Evolutionary conservation across 1,140 invertebrate species (phyloP).

Genomic region (Nasonia vitripennis): DNA sequence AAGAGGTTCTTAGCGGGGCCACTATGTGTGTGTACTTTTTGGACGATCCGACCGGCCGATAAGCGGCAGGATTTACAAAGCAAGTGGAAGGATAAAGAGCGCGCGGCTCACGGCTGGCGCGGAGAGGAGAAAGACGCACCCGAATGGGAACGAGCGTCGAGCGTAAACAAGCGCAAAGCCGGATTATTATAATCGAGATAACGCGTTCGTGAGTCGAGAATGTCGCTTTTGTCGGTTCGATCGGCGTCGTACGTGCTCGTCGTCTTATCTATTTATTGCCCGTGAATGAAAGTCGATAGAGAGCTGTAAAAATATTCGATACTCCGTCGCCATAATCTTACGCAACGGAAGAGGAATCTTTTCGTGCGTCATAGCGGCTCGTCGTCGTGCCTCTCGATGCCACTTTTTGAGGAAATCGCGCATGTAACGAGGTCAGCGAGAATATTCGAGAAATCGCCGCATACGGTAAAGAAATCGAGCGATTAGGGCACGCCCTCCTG

Average conservation of each 20-base stretch:
- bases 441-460: too few species aligned
- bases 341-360: not conserved
- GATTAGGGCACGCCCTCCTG: too few species aligned
- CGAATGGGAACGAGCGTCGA: conserved; percentile 21
- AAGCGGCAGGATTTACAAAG: conserved; percentile 56
- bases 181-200: conserved; percentile 70
- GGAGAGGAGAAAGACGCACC: conserved; percentile 1
- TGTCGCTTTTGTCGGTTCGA: conserved; percentile 60
- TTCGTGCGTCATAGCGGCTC: too few species aligned
- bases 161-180: conserved; percentile 65
- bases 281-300: conserved; percentile 41
- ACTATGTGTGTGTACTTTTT: conserved; percentile 22
- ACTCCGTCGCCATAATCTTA: not conserved
- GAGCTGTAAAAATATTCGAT: conserved; percentile 42
- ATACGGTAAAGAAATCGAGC: too few species aligned
- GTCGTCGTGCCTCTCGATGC: too few species aligned
- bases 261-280: conserved; percentile 51
- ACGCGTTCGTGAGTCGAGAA: conserved; percentile 56
- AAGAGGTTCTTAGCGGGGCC: conserved; percentile 36
- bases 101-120: not conserved
- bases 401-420: too few species aligned
- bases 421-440: too few species aligned
- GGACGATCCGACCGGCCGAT: conserved; percentile 56
- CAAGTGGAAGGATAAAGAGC: conserved; percentile 53
- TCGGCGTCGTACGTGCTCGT: conserved; percentile 10